Conservation (phyloP, 2,797 vertebrate genomes). For the Hozukius guyotensis region DNA sequence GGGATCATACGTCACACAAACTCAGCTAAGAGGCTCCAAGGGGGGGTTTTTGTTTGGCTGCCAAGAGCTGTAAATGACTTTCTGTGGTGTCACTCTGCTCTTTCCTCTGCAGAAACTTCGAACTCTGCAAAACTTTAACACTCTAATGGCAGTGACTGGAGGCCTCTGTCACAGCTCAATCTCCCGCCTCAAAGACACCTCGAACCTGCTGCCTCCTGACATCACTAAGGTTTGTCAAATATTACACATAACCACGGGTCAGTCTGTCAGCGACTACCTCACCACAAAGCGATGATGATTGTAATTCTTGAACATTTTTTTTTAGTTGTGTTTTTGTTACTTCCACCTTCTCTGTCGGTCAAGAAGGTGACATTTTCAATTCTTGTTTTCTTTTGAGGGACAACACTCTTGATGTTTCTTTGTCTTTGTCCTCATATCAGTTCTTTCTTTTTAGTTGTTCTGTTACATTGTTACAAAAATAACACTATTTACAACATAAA, state of each 20-base stretch:
- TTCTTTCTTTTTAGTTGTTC: too few species aligned
- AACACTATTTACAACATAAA: too few species aligned
- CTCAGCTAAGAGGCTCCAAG: background rate
- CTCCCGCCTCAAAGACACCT: constrained; percentile 93
- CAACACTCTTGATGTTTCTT: too few species aligned
- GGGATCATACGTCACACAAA: background rate
- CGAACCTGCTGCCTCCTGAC: constrained; percentile 87
- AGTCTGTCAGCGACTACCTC: background rate
- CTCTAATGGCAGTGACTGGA: constrained; percentile 92
- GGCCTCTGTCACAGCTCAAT: constrained; percentile 93
- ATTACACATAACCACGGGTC: background rate
- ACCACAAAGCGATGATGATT: background rate
- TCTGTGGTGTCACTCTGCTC: background rate
- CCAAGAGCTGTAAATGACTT: background rate
- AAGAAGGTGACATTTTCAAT: background rate
- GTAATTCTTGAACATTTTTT: background rate
- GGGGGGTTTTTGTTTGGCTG: background rate
- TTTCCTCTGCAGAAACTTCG: constrained; percentile 83
- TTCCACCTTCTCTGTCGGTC: too few species aligned
- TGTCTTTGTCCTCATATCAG: too few species aligned
- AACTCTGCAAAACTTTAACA: constrained; percentile 92
- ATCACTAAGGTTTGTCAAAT: constrained; percentile 86
- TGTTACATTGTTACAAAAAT: too few species aligned
- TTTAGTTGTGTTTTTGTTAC: background rate
- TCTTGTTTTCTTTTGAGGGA: background rate